Base-by-base conservation (phyloP, 2,888 invertebrate species). In the Rhagium mordax region DNA sequence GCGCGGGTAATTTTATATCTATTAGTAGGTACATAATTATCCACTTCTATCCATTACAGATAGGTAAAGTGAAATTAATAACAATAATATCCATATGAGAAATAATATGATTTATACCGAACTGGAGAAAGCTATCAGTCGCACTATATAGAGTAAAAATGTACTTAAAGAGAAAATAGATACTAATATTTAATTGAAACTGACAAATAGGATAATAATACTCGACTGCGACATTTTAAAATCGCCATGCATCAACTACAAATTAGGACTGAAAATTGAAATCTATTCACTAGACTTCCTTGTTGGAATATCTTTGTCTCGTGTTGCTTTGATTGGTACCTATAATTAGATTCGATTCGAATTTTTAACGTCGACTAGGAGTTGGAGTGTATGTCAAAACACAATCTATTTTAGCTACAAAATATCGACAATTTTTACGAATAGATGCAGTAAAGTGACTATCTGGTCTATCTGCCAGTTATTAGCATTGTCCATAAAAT, bases 91-190 rank as follows among this genome's bases (percentile, higher is more conserved):
- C 41, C 41, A 41, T 41, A 41, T 33, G 16, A 29, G 29, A 29
- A 59, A 16, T 59, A 59, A 59, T 59, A 33, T 33, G 59, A 62
- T 48, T 27, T 41, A 20, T 29, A 7, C 33, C 13, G 27, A 29
- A 13, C 13, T 18, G 21, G 53, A 53, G 65, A 65, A 65, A 65
- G 65, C 18, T 65, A 49, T 64, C 15, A 7, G 16, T 24, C 4
- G 29, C 15, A 64, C 15, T 57, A 27, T 57, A 53, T 53, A 53
- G 53, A 53, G 13, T 10, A 20, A 53, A 53, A 53, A 53, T 21
- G 20, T 21, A 24, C 24, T n/a, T 55, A n/a, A 55, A 21, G 53
- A 55, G n/a, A 55, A 55, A 55, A 41, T 41, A 0, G 41, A 41
- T 13, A 41, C 41, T 3, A n/a, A 41, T n/a, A 41, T n/a, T 41